phyloP scores from a whole-genome alignment of 2,888 invertebrate species.

The Eustalomyia histrio region DNA sequence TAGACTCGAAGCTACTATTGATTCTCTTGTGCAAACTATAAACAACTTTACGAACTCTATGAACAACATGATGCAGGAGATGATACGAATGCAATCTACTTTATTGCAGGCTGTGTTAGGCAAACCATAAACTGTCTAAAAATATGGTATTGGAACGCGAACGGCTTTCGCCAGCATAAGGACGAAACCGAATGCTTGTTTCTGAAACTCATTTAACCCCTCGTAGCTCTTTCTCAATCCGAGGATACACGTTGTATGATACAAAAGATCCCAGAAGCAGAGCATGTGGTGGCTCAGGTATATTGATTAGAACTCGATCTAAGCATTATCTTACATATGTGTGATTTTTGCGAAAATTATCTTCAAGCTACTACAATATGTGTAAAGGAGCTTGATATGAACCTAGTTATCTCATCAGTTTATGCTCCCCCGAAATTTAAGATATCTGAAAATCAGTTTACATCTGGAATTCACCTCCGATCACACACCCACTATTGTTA shows the following conservation, averaged over 20 bases:
- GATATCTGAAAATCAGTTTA: no score
- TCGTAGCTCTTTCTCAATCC: no score
- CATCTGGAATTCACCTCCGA: no score
- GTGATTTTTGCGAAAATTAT: not conserved
- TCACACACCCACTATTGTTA: no score
- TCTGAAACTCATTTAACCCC: constrained; percentile 11
- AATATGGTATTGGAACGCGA: constrained; percentile 24
- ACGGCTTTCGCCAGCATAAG: constrained; percentile 22
- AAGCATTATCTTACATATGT: not conserved
- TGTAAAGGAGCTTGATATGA: no score
- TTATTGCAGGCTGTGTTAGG: not conserved
- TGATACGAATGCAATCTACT: not conserved
- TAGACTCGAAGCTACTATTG: no score
- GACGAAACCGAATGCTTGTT: constrained; percentile 8
- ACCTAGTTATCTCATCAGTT: no score
- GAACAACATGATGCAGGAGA: not conserved
- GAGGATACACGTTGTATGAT: not conserved
- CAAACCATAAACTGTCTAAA: not conserved
- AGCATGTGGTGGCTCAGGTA: not conserved
- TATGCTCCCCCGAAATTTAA: no score
- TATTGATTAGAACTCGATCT: not conserved
- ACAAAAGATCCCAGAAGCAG: not conserved
- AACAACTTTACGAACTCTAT: not conserved
- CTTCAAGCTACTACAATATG: not conserved
- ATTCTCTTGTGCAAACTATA: not conserved